These are phyloP conservation scores for Furcula furcula DNA, from an alignment of 2,888 invertebrate genomes.

Conservation along the genomic window DNA sequence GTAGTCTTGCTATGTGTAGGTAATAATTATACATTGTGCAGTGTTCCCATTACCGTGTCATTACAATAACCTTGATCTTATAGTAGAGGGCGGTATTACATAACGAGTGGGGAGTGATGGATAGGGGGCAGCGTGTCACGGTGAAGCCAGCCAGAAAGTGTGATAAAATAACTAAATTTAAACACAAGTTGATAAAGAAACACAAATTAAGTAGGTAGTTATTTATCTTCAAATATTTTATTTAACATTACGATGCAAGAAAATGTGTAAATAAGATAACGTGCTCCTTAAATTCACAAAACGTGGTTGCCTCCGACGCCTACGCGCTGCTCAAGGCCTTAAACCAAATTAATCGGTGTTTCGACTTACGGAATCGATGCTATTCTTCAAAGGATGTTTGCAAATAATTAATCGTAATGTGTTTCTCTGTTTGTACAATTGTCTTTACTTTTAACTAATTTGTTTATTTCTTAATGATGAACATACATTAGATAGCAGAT, in stretches of 20 bases:
- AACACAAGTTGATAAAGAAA: constrained; percentile 69
- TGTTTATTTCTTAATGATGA: neutral
- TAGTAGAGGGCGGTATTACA: constrained; percentile 34
- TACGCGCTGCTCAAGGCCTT: constrained; percentile 57
- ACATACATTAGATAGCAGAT: neutral
- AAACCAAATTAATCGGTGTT: constrained; percentile 47
- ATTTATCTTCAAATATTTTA: constrained; percentile 2
- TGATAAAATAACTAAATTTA: constrained; percentile 67
- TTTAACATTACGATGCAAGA: neutral
- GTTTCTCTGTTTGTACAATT: constrained; percentile 13
- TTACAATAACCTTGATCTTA: constrained; percentile 43
- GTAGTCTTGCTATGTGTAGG: constrained; percentile 15
- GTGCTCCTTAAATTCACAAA: constrained; percentile 38
- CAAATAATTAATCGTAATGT: constrained; percentile 11
- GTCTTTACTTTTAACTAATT: neutral
- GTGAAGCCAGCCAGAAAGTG: constrained; percentile 62
- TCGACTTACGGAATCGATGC: constrained; percentile 34
- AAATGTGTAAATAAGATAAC: constrained; percentile 10
- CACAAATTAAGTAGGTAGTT: constrained; percentile 64
- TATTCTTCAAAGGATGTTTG: constrained; percentile 31
- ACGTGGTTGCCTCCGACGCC: constrained; percentile 50
- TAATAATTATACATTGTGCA: constrained; percentile 27
- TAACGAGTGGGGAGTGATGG: constrained; percentile 46
- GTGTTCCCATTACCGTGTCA: constrained; percentile 27
- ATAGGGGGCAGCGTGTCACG: constrained; percentile 42